Evolutionary conservation across 2,113 vertebrate species (phyloP), one percentile per base, ranked within the genome.

Genomic region (Rhinogobius similis): DNA sequence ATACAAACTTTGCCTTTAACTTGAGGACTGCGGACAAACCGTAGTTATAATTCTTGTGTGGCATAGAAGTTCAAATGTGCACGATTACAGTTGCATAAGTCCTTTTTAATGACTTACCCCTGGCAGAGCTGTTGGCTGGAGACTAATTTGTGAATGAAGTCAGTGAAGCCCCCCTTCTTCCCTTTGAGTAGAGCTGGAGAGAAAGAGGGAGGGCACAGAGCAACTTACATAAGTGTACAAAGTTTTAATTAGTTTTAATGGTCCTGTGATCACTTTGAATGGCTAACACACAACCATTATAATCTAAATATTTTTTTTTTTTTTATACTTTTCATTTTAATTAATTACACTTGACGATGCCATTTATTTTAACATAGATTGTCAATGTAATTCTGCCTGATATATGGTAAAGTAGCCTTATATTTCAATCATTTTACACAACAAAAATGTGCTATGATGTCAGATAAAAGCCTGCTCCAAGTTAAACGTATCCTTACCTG

Each of bases 151-250:
- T 89, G 88, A 56, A 92, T 70, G 58, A 92, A 83, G 63, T 91
- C 83, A 65, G 82, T 86, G 70, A 92, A 86, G 58, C 82, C 79
- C 50, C 58, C 77, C 84, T 88, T 93, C 67, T 87, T 93, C 24
- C 87, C 91, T 55, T 92, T 93, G 44, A 93, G 89, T 73, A 93
- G 77, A 81, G 83, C 92, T 92, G 81, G n/a, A n/a, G n/a, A 21
- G 67, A 76, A 8, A 77, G 52, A 72, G 1, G 0, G 27, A 72
- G 56, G 5, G 13, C 10, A 55, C 23, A 26, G 43, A 26, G 32
- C 29, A 16, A 8, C 32, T 86, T 79, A 82, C 64, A 70, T 77
- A 82, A 82, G 63, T 75, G 44, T 16, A n/a, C 32, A 79, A 56
- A 81, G 72, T 41, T 78, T 79, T 53, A 79, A 65, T 65, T 39